Evolutionary conservation across 2,888 invertebrate genomes (phyloP).

Genomic region (Temnothorax ravouxi): DNA sequence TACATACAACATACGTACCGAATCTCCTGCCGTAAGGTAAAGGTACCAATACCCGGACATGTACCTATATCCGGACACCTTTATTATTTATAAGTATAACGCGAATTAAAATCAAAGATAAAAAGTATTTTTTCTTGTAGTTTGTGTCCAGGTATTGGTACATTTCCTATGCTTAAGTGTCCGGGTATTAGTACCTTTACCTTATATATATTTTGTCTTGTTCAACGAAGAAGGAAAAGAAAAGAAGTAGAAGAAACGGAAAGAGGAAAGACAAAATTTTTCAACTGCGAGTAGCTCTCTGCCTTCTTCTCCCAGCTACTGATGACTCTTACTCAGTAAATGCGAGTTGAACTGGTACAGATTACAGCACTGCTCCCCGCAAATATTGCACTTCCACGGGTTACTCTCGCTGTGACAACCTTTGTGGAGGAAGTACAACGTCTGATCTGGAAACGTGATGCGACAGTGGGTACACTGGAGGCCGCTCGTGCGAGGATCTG

Average conservation of each 20-base stretch:
- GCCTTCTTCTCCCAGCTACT: conserved; percentile 83
- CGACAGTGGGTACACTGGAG: conserved; percentile 96
- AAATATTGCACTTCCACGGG: conserved; percentile 99
- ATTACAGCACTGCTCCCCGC: conserved; percentile 97
- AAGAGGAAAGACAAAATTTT: conserved; percentile 28
- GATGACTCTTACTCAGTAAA: conserved; percentile 97
- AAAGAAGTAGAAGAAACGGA: conserved; percentile 30
- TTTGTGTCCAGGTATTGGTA: too few species aligned
- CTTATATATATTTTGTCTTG: not conserved
- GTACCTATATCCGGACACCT: too few species aligned
- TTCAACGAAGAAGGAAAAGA: conserved; percentile 26
- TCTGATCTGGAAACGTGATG: conserved; percentile 97
- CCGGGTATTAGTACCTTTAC: too few species aligned
- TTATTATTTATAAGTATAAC: too few species aligned
- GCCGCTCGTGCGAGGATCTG: conserved; percentile 88
- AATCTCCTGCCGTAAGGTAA: conserved; percentile 6
- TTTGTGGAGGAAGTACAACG: conserved; percentile 98
- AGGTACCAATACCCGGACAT: too few species aligned
- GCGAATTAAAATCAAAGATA: too few species aligned
- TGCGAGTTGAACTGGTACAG: conserved; percentile 99
- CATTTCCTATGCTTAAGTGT: too few species aligned
- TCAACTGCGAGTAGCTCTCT: conserved; percentile 11
- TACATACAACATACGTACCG: conserved; percentile 32
- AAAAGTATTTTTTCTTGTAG: too few species aligned
- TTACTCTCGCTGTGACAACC: conserved; percentile 99